phyloP scores from a whole-genome alignment of 2,797 vertebrate species.

The Semaprochilodus insignis region DNA sequence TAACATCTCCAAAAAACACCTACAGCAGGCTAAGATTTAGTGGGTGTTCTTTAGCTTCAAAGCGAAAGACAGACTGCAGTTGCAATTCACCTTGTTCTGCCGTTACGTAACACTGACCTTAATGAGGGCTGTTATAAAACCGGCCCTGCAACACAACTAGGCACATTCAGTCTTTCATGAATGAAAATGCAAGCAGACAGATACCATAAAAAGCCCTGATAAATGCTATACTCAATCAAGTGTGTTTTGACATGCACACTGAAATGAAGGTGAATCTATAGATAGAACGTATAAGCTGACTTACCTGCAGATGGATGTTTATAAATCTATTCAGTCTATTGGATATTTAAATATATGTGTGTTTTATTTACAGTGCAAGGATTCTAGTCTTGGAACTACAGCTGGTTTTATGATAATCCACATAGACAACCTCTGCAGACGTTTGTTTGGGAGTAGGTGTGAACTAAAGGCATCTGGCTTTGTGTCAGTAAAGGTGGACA shows the following conservation, averaged over 20 bases:
- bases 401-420: not conserved
- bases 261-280: not conserved
- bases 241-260: not conserved
- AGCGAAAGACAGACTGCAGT: slow-evolving; percentile 1
- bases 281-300: not conserved
- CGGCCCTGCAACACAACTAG: slow-evolving; percentile 16
- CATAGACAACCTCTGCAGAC: slow-evolving; percentile 10
- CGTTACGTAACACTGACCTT: slow-evolving; percentile 40
- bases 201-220: not conserved
- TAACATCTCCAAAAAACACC: not conserved
- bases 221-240: not conserved
- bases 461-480: slow-evolving; percentile 41
- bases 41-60: slow-evolving; percentile 13
- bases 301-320: no score
- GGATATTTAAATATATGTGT: not conserved
- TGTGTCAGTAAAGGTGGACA: slow-evolving; percentile 37
- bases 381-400: not conserved
- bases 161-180: not conserved
- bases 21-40: slow-evolving; percentile 1
- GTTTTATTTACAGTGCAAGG: no score
- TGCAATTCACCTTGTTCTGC: not conserved
- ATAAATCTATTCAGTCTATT: not conserved
- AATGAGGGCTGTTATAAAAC: slow-evolving; percentile 47
- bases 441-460: slow-evolving; percentile 39
- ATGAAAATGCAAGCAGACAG: slow-evolving; percentile 18